These are phyloP conservation scores for Apis laboriosa DNA, from an alignment of 1,140 invertebrate genomes.

Conservation along the genomic window DNA sequence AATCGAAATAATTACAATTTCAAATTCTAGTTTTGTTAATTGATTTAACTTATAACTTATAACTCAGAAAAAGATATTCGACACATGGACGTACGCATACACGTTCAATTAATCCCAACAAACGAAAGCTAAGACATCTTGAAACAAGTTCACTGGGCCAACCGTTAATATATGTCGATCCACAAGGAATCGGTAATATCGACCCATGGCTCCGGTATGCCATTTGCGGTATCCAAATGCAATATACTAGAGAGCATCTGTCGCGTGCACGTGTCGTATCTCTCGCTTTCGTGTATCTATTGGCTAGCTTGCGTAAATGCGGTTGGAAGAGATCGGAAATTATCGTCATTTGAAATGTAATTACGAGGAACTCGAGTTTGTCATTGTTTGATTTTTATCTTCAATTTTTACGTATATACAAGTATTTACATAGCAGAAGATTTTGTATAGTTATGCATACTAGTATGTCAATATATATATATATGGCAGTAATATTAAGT, in stretches of 20 bases:
- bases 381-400: neutral
- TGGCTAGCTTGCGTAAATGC: slow-evolving; percentile 10
- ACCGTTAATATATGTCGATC: slow-evolving; percentile 2
- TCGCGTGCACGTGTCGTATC: slow-evolving; percentile 19
- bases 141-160: slow-evolving; percentile 46
- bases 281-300: slow-evolving; percentile 8
- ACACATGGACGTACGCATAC: neutral
- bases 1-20: too few relatives aligned
- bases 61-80: too few relatives aligned
- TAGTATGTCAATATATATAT: too few relatives aligned
- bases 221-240: slow-evolving; percentile 39
- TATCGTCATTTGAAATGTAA: slow-evolving; percentile 2
- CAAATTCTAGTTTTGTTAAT: too few relatives aligned
- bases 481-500: too few relatives aligned
- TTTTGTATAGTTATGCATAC: too few relatives aligned
- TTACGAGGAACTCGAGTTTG: neutral
- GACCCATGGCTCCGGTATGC: slow-evolving; percentile 26
- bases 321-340: slow-evolving; percentile 10
- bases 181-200: slow-evolving; percentile 30
- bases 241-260: slow-evolving; percentile 29
- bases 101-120: slow-evolving; percentile 39
- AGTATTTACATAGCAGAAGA: too few relatives aligned
- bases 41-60: neutral
- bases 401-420: neutral
- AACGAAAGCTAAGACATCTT: neutral